Base-by-base conservation (phyloP, 2,888 invertebrate genomes). In the Linnaemya vulpina region DNA sequence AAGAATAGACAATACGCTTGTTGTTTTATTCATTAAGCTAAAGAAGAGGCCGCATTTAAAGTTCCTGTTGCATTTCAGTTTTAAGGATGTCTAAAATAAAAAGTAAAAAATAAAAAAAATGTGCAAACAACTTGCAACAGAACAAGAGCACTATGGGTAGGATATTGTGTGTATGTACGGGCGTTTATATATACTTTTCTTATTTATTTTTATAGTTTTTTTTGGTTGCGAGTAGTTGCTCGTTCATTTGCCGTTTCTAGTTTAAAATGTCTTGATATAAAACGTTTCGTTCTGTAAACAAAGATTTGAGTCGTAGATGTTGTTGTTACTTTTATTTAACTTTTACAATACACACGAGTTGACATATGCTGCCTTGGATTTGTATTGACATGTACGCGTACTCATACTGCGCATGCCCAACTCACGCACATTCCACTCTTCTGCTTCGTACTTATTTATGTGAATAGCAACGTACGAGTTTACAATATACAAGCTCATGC, bases 301-400 rank as follows among this genome's bases (percentile, higher is more conserved):
- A 58, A 58, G 74, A 55, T 81, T 73, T 67, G 25, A 43, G n/a
- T 43, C 38, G 60, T 43, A 68, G 53, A 20, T 60, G 65, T 40
- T 63, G 35, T 70, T 76, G 49, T 63, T 55, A 25, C 71, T 80
- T 60, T 70, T 68, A 53, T 68, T 67, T 60, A 75, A 68, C 51
- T 82, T 79, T 78, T 78, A 81, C 81, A 86, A 86, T 86, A 63
- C 83, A 83, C 73, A 83, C 80, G 75, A 82, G 80, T 87, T 87
- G 86, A 87, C 86, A 86, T 81, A 83, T 83, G 84, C 83, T 83
- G 58, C 81, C 79, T 82, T 86, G 84, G 76, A 87, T 87, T 87
- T 87, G 87, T 87, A 87, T 87, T 87, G 87, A 86, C 87, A 87
- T 86, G 86, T 87, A 87, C 87, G 87, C 86, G 83, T 87, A 87